These are phyloP conservation scores for Hydrozoanthus gracilis DNA, from an alignment of 92 coral and sea anemone genomes.

Conservation along the genomic window DNA sequence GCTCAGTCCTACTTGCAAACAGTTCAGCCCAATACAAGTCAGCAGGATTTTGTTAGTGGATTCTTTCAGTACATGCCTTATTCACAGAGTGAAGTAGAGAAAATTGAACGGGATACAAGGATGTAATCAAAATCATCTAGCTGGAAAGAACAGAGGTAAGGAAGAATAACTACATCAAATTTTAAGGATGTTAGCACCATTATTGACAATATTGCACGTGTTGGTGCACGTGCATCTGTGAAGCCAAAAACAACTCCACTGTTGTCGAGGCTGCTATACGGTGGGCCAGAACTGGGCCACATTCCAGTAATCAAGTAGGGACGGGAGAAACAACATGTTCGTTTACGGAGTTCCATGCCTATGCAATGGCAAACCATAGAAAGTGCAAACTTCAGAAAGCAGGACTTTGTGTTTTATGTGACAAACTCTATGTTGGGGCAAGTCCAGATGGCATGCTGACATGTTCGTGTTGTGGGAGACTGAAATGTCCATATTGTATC, in stretches of 20 bases:
- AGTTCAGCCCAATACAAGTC: no score
- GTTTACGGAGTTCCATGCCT: slow-evolving; percentile 33
- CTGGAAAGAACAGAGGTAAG: no score
- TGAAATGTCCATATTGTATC: slow-evolving; percentile 31
- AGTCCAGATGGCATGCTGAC: slow-evolving; percentile 30
- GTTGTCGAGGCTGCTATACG: slow-evolving; percentile 27
- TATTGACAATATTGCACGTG: slow-evolving; percentile 41
- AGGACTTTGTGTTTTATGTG: slow-evolving; percentile 34
- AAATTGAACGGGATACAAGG: no score
- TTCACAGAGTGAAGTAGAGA: no score
- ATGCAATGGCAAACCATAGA: slow-evolving; percentile 32
- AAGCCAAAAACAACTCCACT: slow-evolving; percentile 59
- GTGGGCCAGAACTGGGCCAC: slow-evolving; percentile 38
- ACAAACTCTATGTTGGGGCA: slow-evolving; percentile 32
- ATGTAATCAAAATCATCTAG: no score
- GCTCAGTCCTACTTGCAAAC: no score
- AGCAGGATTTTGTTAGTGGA: no score
- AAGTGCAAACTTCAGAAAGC: slow-evolving; percentile 33
- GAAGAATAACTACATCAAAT: no score
- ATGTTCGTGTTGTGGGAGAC: slow-evolving; percentile 33
- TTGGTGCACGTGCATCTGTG: slow-evolving; percentile 27
- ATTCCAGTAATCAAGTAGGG: slow-evolving; percentile 58
- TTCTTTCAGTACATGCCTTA: no score
- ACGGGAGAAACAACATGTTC: slow-evolving; percentile 37
- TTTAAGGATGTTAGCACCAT: slow-evolving; percentile 38